These are phyloP conservation scores for Perognathus longimembris DNA, from an alignment of 2,113 vertebrate species.

Conservation along the genomic window DNA sequence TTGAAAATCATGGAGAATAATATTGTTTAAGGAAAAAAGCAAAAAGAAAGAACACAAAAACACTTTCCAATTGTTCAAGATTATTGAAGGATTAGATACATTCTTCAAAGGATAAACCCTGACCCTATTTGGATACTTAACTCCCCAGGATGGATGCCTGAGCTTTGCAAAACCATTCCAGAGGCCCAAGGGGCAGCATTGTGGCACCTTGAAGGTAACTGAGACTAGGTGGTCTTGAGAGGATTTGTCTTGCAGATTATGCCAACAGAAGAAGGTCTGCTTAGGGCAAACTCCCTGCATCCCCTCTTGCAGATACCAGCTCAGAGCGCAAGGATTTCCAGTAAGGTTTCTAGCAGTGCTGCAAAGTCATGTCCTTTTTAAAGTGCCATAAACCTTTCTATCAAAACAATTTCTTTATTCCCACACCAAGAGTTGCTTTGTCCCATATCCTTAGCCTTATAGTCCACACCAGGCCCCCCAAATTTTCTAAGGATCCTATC, in stretches of 20 bases:
- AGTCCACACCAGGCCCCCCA: neutral
- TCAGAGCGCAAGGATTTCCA: neutral
- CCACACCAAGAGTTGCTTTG: conserved; percentile 41
- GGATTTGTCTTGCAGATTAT: neutral
- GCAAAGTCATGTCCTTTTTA: neutral
- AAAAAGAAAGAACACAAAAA: neutral
- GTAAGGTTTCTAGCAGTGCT: neutral
- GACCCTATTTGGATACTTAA: neutral
- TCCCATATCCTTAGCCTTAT: neutral
- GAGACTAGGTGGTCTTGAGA: neutral
- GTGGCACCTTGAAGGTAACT: neutral
- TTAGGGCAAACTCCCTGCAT: neutral
- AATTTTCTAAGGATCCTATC: conserved; percentile 2
- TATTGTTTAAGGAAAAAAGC: neutral
- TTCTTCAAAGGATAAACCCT: neutral
- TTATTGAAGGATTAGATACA: neutral
- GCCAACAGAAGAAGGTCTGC: neutral
- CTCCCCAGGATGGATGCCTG: neutral
- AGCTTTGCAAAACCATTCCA: neutral
- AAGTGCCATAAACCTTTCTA: neutral
- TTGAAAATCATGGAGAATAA: neutral
- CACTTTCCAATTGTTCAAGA: conserved; percentile 3
- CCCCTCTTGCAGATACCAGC: neutral
- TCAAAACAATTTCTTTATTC: neutral
- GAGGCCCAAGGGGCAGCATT: neutral